Evolutionary conservation across 2,797 vertebrate genomes (phyloP).

Genomic region (Tamandua tetradactyla): DNA sequence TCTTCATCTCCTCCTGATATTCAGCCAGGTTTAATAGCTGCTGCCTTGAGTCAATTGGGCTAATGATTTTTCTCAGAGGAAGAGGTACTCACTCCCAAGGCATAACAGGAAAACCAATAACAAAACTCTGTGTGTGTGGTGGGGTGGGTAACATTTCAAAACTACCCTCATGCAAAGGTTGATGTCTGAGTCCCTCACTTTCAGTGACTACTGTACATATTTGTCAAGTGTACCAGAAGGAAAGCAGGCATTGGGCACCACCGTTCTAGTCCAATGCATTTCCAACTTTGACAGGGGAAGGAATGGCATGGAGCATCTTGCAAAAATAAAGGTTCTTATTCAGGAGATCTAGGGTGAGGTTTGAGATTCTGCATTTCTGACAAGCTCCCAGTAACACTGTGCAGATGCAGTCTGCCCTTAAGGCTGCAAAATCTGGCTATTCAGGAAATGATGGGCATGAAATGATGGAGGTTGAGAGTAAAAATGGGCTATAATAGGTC

Average conservation of each 20-base stretch:
- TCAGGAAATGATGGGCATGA: background rate
- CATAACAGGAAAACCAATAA: background rate
- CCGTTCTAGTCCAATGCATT: background rate
- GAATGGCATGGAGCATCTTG: background rate
- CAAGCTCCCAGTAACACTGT: background rate
- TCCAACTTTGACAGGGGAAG: background rate
- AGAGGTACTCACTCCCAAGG: background rate
- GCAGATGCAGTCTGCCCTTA: background rate
- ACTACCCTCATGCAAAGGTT: too few species aligned
- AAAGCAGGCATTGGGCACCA: background rate
- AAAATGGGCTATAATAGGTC: background rate
- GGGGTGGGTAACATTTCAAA: background rate
- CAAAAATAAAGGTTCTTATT: background rate
- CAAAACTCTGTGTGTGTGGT: background rate
- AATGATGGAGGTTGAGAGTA: background rate
- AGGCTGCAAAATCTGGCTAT: background rate
- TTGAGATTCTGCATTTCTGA: background rate
- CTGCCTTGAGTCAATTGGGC: background rate
- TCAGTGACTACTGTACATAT: fast-evolving
- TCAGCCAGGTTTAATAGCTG: too few species aligned
- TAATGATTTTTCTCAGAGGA: background rate
- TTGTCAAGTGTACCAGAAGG: background rate
- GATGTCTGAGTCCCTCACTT: background rate
- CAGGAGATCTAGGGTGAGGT: background rate
- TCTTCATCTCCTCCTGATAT: too few species aligned